phyloP scores from a whole-genome alignment of 2,888 invertebrate species.

The Chouioia cunea region DNA sequence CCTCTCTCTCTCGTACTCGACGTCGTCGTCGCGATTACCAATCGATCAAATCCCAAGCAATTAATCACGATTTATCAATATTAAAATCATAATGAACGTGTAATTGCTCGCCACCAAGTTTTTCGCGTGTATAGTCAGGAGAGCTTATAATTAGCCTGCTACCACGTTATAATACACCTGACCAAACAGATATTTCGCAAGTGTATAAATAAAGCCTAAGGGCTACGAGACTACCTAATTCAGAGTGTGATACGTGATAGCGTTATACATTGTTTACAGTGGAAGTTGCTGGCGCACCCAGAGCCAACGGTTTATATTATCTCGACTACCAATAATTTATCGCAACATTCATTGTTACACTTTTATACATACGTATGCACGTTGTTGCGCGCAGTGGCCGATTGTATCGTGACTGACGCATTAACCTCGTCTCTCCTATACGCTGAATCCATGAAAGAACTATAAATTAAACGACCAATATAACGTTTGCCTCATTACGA shows the following conservation, averaged over 20 bases:
- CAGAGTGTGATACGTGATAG: no score
- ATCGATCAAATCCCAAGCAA: no score
- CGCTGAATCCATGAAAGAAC: conserved; percentile 25
- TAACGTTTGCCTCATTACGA: conserved; percentile 42
- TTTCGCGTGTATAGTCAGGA: no score
- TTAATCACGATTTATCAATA: no score
- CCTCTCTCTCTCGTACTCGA: not conserved
- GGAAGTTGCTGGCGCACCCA: conserved; percentile 34
- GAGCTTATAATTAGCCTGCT: no score
- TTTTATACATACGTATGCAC: no score
- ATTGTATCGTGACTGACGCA: conserved; percentile 40
- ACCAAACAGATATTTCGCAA: no score
- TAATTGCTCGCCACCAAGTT: no score
- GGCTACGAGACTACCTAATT: conserved; percentile 1
- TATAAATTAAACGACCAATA: conserved; percentile 34
- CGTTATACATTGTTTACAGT: no score
- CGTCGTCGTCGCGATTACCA: conserved; percentile 1
- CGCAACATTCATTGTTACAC: conserved; percentile 48
- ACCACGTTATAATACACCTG: no score
- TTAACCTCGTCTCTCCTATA: conserved; percentile 12
- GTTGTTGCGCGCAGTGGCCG: conserved; percentile 14
- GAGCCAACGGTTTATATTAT: conserved; percentile 43
- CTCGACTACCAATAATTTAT: conserved; percentile 46
- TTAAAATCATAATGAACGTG: no score
- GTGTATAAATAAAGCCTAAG: not conserved